Conservation (phyloP, 2,797 vertebrate genomes). For the Gymnoscopelus microlampas region DNA sequence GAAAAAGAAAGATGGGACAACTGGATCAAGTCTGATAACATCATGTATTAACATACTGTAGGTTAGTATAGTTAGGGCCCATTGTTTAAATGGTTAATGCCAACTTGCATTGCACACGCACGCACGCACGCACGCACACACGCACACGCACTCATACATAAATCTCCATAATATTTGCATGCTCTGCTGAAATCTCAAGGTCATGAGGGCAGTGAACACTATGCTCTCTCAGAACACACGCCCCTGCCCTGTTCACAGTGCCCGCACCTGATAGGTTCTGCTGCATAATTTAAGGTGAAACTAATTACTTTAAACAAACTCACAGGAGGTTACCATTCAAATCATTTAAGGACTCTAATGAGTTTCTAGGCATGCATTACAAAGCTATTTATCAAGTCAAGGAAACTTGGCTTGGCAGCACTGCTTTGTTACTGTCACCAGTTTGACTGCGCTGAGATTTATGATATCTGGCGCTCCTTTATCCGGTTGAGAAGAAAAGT, state of each 20-base stretch:
- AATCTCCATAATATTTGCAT: not conserved
- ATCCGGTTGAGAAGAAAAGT: constrained; percentile 16
- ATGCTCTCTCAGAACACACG: constrained; percentile 13
- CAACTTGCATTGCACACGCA: too few species aligned
- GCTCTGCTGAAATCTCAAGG: not conserved
- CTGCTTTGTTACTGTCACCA: constrained; percentile 42
- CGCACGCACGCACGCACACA: not conserved
- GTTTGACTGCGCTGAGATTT: constrained; percentile 27
- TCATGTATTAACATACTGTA: too few species aligned
- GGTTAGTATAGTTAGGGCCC: too few species aligned
- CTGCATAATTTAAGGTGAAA: constrained; percentile 69
- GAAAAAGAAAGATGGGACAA: too few species aligned
- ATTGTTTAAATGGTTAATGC: too few species aligned
- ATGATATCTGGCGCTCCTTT: constrained; percentile 21
- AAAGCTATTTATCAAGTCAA: constrained; percentile 67
- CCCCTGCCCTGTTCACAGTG: constrained; percentile 14
- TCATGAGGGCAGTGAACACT: constrained; percentile 4
- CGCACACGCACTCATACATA: not conserved
- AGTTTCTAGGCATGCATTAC: constrained; percentile 64
- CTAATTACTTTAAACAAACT: constrained; percentile 75
- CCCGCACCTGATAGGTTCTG: constrained; percentile 30
- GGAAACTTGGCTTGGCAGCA: constrained; percentile 47
- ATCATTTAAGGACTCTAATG: constrained; percentile 68
- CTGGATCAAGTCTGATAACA: too few species aligned
- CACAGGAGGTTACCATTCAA: constrained; percentile 50